Evolutionary conservation across 2,888 invertebrate genomes (phyloP), one percentile per base, ranked within the genome.

Genomic region (Dryomyza anilis): DNA sequence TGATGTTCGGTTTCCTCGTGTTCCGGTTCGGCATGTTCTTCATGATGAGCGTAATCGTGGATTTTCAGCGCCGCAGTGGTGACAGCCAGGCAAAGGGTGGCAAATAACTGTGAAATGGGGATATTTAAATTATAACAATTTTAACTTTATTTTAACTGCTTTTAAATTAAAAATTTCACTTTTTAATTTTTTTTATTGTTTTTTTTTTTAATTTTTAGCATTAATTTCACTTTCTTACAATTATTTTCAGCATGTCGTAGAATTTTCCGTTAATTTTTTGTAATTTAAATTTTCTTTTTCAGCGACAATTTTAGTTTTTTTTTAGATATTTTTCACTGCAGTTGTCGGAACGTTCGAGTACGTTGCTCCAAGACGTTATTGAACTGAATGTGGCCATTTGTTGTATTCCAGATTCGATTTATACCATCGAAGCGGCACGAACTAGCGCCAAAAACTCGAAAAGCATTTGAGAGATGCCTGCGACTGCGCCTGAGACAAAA

Each of bases 1-100:
- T 88, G 87, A 72, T 87, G 85, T 66, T 83, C 84, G 16, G 82
- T 81, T 66, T 87, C 87, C 65, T 82, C 81, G 36, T 77, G 85
- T 14, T 75, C 74, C 53, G 75, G 76, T 8, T 67, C 68, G 7
- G 69, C 63, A 55, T 72, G 64, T 10, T 69, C 70, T 33, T 72
- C 70, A 52, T 72, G 71, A 23, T 71, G 71, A n/a, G 68, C 76
- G 43, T 70, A 79, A 3, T 78, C 80, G 57, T 78, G 80, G 19
- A 79, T 78, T 71, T 79, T 78, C 63, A 79, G 57, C 1, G 78
- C 80, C 19, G 72, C 64, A 29, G 71, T 12, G 67, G 63, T 19
- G 67, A 73, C 72, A 70, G 65, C 45, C 46, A 62, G 61, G 23
- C 68, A 55, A n/a, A 69, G 62, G 21, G 71, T 64, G 52, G 74